Evolutionary conservation across 2,888 invertebrate genomes (phyloP).

Genomic region (Drosophila neotestacea): DNA sequence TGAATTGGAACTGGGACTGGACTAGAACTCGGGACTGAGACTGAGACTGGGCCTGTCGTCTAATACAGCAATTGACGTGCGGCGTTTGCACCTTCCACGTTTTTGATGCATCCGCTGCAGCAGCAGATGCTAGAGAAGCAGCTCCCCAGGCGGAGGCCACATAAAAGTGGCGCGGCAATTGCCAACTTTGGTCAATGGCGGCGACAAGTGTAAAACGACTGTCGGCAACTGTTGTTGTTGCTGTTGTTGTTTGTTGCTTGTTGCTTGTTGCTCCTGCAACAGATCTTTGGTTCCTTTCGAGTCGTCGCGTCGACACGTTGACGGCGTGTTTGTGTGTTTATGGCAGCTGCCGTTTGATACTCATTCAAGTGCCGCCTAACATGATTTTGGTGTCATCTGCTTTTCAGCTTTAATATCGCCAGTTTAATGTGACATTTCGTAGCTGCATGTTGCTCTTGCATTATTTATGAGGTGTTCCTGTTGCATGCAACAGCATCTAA

Average conservation of each 20-base stretch:
- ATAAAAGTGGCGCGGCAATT: slow-evolving; percentile 81
- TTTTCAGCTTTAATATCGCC: slow-evolving; percentile 81
- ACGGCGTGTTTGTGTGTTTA: slow-evolving; percentile 75
- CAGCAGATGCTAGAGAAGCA: background rate
- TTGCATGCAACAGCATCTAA: slow-evolving; percentile 49
- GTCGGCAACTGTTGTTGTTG: slow-evolving; percentile 20
- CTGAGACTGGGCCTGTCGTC: slow-evolving; percentile 44
- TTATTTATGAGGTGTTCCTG: slow-evolving; percentile 67
- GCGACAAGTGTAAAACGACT: slow-evolving; percentile 84
- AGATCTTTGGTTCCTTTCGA: slow-evolving; percentile 13
- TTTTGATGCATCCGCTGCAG: slow-evolving; percentile 68
- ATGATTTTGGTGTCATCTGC: slow-evolving; percentile 84
- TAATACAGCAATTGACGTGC: slow-evolving; percentile 78
- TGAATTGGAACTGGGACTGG: slow-evolving; percentile 21
- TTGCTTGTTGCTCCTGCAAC: slow-evolving; percentile 20
- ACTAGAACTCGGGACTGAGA: slow-evolving; percentile 29
- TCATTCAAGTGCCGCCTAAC: slow-evolving; percentile 84
- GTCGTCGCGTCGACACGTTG: slow-evolving; percentile 34
- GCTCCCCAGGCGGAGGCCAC: slow-evolving; percentile 77
- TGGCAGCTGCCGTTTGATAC: slow-evolving; percentile 82
- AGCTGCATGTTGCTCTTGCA: slow-evolving; percentile 62
- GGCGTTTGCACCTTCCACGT: slow-evolving; percentile 76
- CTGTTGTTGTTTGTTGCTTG: slow-evolving; percentile 17
- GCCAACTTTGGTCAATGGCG: slow-evolving; percentile 82
- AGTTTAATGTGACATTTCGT: slow-evolving; percentile 80